Evolutionary conservation across 2,888 invertebrate genomes (phyloP).

Genomic region (Drosophila vallismaia): DNA sequence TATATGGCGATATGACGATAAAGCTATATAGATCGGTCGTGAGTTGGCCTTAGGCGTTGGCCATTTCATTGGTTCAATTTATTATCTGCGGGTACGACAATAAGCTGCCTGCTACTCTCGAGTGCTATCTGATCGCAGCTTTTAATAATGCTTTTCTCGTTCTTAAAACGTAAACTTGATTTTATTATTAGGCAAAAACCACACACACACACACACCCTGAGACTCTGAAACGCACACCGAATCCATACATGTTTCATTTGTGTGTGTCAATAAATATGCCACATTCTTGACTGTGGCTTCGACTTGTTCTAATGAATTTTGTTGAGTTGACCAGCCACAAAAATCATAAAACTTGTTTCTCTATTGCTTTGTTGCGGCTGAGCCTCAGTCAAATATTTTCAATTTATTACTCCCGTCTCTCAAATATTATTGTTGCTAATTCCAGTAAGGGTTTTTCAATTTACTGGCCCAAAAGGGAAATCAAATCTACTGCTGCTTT

Average conservation of each 20-base stretch:
- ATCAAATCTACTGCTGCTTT: constrained; percentile 44
- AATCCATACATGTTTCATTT: constrained; percentile 8
- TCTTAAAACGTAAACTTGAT: constrained; percentile 73
- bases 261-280: constrained; percentile 39
- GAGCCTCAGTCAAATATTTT: constrained; percentile 52
- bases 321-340: constrained; percentile 48
- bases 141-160: constrained; percentile 72
- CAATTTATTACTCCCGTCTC: constrained; percentile 60
- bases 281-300: constrained; percentile 70
- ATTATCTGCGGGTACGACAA: constrained; percentile 51
- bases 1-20: constrained; percentile 56
- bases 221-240: too few species aligned
- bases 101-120: constrained; percentile 37
- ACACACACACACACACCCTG: neutral
- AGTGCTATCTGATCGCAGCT: constrained; percentile 74
- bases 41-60: constrained; percentile 70
- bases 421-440: constrained; percentile 64
- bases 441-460: constrained; percentile 49
- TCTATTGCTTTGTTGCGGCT: constrained; percentile 33
- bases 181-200: constrained; percentile 68
- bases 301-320: constrained; percentile 79
- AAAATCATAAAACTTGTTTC: constrained; percentile 72
- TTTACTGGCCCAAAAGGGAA: constrained; percentile 37
- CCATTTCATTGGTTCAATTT: constrained; percentile 67
- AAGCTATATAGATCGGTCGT: constrained; percentile 77